A percentile compares a stretch with the other conserved stretches of the same genome.
phyloP scores from a whole-genome alignment of 2,888 invertebrate species.

The Metallyticus violacea region DNA sequence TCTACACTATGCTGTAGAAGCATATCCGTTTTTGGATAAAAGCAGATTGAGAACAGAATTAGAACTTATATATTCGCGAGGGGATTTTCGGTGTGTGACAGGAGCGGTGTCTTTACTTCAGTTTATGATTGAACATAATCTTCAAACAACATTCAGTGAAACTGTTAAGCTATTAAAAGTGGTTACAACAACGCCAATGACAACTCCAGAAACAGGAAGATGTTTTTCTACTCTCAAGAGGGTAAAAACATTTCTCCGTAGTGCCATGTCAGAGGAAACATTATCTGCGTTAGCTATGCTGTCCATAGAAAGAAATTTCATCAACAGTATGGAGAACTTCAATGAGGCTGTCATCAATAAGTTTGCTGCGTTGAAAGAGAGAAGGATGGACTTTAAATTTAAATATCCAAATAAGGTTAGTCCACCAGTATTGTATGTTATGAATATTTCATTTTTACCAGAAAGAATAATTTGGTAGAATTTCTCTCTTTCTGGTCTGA shows the following conservation, averaged over 20 bases:
- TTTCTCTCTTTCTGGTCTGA: no score
- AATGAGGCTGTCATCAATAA: not conserved
- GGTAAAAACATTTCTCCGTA: not conserved
- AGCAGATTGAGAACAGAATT: constrained; percentile 37
- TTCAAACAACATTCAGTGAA: not conserved
- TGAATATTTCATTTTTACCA: no score
- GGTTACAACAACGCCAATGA: not conserved
- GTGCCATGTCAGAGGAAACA: not conserved
- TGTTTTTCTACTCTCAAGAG: not conserved
- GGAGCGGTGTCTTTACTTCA: not conserved
- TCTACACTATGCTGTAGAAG: constrained; percentile 28
- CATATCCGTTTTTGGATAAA: constrained; percentile 36
- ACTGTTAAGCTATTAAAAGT: not conserved
- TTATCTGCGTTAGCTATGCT: not conserved
- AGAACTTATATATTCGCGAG: constrained; percentile 35
- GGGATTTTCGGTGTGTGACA: constrained; percentile 31
- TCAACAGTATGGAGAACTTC: not conserved
- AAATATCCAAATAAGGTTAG: not conserved
- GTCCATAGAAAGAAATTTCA: not conserved
- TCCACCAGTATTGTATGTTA: not conserved
- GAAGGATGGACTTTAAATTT: not conserved
- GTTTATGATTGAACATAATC: not conserved
- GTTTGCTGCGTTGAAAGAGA: not conserved
- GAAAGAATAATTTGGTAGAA: no score
- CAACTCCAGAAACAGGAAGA: not conserved